A percentile compares a stretch with the other conserved stretches of the same genome.
phyloP scores from a whole-genome alignment of 2,113 vertebrate species.

The Piaya cayana region DNA sequence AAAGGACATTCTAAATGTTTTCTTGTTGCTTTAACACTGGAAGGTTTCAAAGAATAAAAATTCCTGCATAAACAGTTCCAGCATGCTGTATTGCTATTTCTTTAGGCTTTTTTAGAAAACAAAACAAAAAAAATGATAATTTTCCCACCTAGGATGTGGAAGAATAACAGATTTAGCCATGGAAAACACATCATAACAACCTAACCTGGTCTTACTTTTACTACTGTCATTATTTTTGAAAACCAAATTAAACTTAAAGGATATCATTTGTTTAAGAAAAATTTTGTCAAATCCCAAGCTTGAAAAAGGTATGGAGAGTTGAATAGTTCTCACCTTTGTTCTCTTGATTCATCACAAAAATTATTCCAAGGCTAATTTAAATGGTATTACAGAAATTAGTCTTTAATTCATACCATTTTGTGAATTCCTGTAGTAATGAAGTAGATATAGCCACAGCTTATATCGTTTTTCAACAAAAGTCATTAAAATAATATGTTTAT shows the following conservation, averaged over 20 bases:
- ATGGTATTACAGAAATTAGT: conserved; percentile 43
- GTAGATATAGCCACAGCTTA: conserved; percentile 32
- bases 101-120: conserved; percentile 43
- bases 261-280: conserved; percentile 44
- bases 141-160: conserved; percentile 3
- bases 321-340: neutral
- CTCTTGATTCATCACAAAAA: conserved; percentile 14
- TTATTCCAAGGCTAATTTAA: conserved; percentile 59
- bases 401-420: conserved; percentile 46
- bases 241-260: neutral
- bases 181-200: neutral
- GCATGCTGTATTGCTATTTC: conserved; percentile 67
- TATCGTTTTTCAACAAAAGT: conserved; percentile 49
- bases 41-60: conserved; percentile 93
- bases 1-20: conserved; percentile 99
- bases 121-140: neutral
- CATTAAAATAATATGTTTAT: conserved; percentile 34
- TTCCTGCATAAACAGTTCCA: conserved; percentile 76
- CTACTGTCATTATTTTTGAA: neutral
- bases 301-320: neutral
- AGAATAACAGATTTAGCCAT: conserved; percentile 8
- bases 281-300: neutral
- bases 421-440: conserved; percentile 44
- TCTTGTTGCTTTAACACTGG: conserved; percentile 99
- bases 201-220: neutral